Evolutionary conservation across 1,140 invertebrate species (phyloP).

Genomic region (Steinernema feltiae): DNA sequence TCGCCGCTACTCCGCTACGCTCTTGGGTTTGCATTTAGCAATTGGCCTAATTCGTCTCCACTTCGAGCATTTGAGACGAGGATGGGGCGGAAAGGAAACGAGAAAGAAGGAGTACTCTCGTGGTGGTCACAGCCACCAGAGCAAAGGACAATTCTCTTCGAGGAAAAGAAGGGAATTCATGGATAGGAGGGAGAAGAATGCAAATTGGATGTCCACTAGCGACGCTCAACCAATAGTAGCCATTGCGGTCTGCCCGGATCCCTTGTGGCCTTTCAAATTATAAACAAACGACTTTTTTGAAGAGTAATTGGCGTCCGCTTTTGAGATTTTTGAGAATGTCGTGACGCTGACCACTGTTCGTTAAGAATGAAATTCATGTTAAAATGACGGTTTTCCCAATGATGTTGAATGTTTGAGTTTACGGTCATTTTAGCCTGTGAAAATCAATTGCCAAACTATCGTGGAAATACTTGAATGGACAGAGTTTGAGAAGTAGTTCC

Average conservation of each 20-base stretch:
- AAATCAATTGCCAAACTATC: too few relatives aligned
- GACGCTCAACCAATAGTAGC: not conserved
- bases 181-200: not conserved
- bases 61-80: not conserved
- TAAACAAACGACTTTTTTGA: not conserved
- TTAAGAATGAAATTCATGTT: not conserved
- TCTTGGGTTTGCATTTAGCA: not conserved
- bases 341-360: not conserved
- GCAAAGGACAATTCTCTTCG: not conserved
- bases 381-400: too few relatives aligned
- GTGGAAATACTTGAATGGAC: too few relatives aligned
- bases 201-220: slow-evolving; percentile 15
- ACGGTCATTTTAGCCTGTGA: too few relatives aligned
- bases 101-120: not conserved
- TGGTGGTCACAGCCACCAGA: not conserved
- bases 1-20: not conserved
- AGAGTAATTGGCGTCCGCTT: not conserved
- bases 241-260: not conserved
- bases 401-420: too few relatives aligned
- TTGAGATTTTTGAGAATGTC: not conserved
- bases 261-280: not conserved
- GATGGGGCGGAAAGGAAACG: not conserved
- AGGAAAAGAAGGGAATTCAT: not conserved
- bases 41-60: slow-evolving; percentile 11
- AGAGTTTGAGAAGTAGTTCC: too few relatives aligned